Evolutionary conservation across 2,797 vertebrate species (phyloP).

Genomic region (Pogoniulus pusillus): DNA sequence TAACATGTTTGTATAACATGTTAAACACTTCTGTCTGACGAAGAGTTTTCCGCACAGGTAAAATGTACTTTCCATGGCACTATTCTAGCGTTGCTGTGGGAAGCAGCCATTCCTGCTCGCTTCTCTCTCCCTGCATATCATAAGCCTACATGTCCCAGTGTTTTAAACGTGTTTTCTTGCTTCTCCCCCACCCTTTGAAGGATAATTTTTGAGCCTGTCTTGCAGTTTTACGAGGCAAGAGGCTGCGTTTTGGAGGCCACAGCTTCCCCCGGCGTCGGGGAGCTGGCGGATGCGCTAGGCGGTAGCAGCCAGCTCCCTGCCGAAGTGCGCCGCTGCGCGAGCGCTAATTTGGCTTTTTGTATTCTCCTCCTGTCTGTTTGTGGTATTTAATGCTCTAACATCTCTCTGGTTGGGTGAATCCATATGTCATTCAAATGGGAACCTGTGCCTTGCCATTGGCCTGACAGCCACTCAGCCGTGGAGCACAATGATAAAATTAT

Average conservation of each 20-base stretch:
- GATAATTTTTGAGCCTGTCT: background rate
- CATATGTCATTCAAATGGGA: slow-evolving; percentile 90
- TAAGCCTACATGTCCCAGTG: background rate
- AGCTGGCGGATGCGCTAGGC: background rate
- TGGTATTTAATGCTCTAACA: slow-evolving; percentile 81
- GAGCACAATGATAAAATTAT: slow-evolving; percentile 82
- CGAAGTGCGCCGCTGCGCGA: background rate
- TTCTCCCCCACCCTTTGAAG: background rate
- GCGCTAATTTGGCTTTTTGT: slow-evolving; percentile 75
- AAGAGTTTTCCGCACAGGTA: slow-evolving; percentile 65
- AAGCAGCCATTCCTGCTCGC: background rate
- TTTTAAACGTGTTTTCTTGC: background rate
- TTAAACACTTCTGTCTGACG: slow-evolving; percentile 68
- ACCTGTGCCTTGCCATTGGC: slow-evolving; percentile 80
- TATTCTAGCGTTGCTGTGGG: slow-evolving; percentile 29
- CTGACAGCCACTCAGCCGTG: slow-evolving; percentile 78
- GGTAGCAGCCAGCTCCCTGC: background rate
- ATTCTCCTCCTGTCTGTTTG: slow-evolving; percentile 80
- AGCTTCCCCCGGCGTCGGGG: background rate
- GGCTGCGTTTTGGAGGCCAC: background rate
- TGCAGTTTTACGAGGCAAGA: slow-evolving; percentile 26
- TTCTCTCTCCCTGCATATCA: background rate
- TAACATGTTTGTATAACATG: slow-evolving; percentile 73
- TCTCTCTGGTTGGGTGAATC: slow-evolving; percentile 87
- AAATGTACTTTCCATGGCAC: slow-evolving; percentile 42